Base-by-base conservation (phyloP, 23 tunicate species). In the Diplosoma virens region DNA sequence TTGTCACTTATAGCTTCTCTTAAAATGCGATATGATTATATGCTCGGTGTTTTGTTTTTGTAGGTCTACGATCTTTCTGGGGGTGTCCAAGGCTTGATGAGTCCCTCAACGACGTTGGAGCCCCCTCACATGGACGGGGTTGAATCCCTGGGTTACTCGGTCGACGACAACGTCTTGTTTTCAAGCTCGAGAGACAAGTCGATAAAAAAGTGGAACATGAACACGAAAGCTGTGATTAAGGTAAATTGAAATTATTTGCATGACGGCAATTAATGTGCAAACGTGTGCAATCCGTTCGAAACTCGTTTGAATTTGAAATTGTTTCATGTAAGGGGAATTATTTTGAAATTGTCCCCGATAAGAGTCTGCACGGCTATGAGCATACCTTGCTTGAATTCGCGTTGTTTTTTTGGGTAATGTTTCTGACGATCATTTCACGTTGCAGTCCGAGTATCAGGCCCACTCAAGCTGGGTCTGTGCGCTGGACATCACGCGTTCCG, bases 111-210 rank as follows among this genome's bases (percentile, higher is more conserved):
- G 21, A 76, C 92, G 2, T 47, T 92, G n/a, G 79, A 70, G 24
- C 97, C 97, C 33, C 97, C 97, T 7, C 97, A 92, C 47, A 81
- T 92, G 92, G 97, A 92, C 65, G 97, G 97, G 0, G 92, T 92
- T 18, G 97, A 92, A 77, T 54, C 87, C 20, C 82, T 90, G 5
- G 82, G 81, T 0, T 61, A 32, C 30, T 81, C 85, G 7, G 17
- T 67, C 6, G 29, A 17, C 16, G 50, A 81, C 32, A 81, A 92
- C 20, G 69, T 79, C 9, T 71, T 92, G 16, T 92, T 92, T 56
- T 80, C 97, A 25, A 79, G 84, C 16, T 92, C 97, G 1, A 54
- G 97, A 58, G 97, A 92, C 63, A 92, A 92, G 63, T 92, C 97
- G 20, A 92, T 92, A 45, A 85, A 85, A 35, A 92, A 92, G 50